Evolutionary conservation across 1,140 invertebrate species (phyloP), one percentile per base, ranked within the genome.

Genomic region (Bicyclus anynana): DNA sequence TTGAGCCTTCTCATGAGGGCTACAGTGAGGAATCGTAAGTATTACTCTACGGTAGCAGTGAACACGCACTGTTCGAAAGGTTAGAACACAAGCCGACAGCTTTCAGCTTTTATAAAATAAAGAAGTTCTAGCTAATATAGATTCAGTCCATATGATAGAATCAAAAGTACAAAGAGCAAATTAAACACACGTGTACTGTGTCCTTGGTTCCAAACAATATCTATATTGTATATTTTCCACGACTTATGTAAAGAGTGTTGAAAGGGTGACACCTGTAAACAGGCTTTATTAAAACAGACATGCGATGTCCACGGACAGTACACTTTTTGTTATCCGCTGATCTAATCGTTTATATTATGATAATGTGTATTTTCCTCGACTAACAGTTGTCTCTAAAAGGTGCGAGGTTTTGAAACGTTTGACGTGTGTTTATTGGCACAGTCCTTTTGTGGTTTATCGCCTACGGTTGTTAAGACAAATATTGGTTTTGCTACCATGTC

Each of bases 321-420:
- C 42, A 46, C 17, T 52, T 55, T 57, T 60, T 50, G 56, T 59
- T 63, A 49, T 55, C 53, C 50, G 49, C 49, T 62, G 56, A 59
- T 59, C 60, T 63, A 63, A 63, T 56, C 49, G 50, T 56, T 60
- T 38, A 59, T 62, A 61, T 61, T 46, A 53, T 46, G 50, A 50
- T 55, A 29, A 51, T 47, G 40, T 46, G 29, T 48, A 35, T 51
- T 51, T 58, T 58, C 38, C 48, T 58, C 55, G 51, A 58, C 20
- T n/a, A 51, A 2, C 40, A 20, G 23, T 60, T 62, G 53, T 53
- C 50, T 57, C 38, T 42, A 17, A 53, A 13, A 61, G 51, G 51
- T 62, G 63, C 58, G 51, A 55, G 53, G 26, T 50, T 38, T 50
- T 59, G 26, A 35, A 40, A 17, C 13, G 33, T 47, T 6, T 16